These are phyloP conservation scores for Speoplatyrhinus poulsoni DNA, from an alignment of 2,113 vertebrate species.

Conservation along the genomic window DNA sequence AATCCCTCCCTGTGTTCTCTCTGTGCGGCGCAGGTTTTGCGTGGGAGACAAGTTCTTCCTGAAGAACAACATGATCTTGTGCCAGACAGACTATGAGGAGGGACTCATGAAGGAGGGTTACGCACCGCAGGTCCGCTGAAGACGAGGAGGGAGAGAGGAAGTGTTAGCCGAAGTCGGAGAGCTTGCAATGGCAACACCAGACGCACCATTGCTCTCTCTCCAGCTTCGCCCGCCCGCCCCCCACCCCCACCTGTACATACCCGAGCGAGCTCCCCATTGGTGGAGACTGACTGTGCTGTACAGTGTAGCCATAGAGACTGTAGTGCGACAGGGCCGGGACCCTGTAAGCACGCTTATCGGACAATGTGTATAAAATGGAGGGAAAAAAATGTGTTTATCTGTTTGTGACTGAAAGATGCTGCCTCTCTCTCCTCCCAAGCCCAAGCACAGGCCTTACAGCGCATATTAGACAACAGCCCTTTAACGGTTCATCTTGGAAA, in stretches of 20 bases:
- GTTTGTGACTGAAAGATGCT: slow-evolving; percentile 47
- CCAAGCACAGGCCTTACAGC: slow-evolving; percentile 41
- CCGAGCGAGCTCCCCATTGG: slow-evolving; percentile 23
- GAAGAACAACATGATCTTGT: slow-evolving; percentile 99
- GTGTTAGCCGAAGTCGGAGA: slow-evolving; percentile 47
- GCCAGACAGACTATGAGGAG: slow-evolving; percentile 99
- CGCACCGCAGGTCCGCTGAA: slow-evolving; percentile 94
- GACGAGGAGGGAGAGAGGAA: slow-evolving; percentile 33
- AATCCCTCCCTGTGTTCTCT: slow-evolving; percentile 17
- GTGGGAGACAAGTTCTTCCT: slow-evolving; percentile 99
- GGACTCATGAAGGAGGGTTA: slow-evolving; percentile 99
- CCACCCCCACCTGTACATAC: slow-evolving; percentile 67
- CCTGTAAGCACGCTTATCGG: slow-evolving; percentile 23
- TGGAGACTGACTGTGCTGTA: slow-evolving; percentile 78
- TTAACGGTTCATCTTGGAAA: slow-evolving; percentile 13
- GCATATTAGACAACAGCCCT: slow-evolving; percentile 27
- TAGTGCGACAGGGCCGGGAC: slow-evolving; percentile 31
- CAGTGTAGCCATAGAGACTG: slow-evolving; percentile 86
- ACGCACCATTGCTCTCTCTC: slow-evolving; percentile 84
- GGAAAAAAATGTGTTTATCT: slow-evolving; percentile 31
- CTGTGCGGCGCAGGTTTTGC: slow-evolving; percentile 87
- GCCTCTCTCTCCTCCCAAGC: slow-evolving; percentile 28
- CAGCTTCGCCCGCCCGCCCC: slow-evolving; percentile 76
- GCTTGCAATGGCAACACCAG: slow-evolving; percentile 74
- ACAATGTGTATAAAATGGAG: slow-evolving; percentile 16